Conservation (phyloP, 2,888 invertebrate species). For the Eristalis pertinax region DNA sequence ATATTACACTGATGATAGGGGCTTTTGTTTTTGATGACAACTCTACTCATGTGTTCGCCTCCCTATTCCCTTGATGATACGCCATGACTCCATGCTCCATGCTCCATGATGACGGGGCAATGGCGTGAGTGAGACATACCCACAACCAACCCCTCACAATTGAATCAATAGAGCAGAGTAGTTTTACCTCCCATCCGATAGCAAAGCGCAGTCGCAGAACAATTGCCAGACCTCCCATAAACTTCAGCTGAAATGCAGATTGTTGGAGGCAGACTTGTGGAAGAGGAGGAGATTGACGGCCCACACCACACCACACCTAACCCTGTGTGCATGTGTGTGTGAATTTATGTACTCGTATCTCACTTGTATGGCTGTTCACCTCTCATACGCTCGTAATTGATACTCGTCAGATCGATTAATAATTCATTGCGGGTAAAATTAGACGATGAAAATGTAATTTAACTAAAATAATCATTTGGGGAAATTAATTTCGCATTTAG, state of each 20-base stretch:
- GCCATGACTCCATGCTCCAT: constrained; percentile 18
- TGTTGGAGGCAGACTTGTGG: constrained; percentile 29
- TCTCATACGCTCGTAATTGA: constrained; percentile 59
- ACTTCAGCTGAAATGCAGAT: constrained; percentile 55
- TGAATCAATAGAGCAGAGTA: constrained; percentile 49
- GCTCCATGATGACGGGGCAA: neutral
- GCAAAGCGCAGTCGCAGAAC: constrained; percentile 56
- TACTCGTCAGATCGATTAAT: constrained; percentile 69
- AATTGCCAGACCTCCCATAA: constrained; percentile 56
- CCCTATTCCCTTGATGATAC: constrained; percentile 50
- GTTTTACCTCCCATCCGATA: constrained; percentile 37
- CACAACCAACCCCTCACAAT: neutral
- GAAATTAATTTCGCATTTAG: constrained; percentile 71
- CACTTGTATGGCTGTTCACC: neutral
- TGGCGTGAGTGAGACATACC: neutral
- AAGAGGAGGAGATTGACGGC: constrained; percentile 3
- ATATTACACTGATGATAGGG: constrained; percentile 66
- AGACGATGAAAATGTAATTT: constrained; percentile 72
- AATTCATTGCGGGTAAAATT: constrained; percentile 63
- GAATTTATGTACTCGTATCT: neutral
- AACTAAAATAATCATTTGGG: constrained; percentile 69
- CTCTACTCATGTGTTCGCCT: neutral
- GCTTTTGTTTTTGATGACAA: constrained; percentile 16
- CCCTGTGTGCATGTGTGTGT: neutral
- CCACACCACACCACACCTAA: neutral